phyloP scores from a whole-genome alignment of 2,888 invertebrate genomes.

The Desoria tigrina region DNA sequence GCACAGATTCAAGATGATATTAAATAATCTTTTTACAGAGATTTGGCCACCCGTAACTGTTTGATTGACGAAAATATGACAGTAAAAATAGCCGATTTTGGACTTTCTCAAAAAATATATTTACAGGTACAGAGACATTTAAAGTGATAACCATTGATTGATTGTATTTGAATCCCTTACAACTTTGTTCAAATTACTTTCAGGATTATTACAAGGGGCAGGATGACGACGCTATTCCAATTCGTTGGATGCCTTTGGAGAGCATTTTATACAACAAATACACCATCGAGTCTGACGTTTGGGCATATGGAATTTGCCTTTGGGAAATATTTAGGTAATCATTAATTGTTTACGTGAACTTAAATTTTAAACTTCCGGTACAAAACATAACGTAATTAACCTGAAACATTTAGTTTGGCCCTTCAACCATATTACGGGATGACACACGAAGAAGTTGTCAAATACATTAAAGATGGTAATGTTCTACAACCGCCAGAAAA shows the following conservation, averaged over 20 bases:
- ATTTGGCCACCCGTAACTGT: conserved; percentile 93
- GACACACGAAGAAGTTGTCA: conserved; percentile 90
- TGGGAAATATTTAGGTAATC: conserved; percentile 39
- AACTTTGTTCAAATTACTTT: not conserved
- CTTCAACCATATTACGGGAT: conserved; percentile 95
- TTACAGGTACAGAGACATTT: conserved; percentile 57
- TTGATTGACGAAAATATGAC: conserved; percentile 89
- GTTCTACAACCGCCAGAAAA: conserved; percentile 87
- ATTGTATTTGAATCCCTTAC: not conserved
- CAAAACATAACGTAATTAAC: too few relatives aligned
- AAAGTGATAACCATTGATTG: not conserved
- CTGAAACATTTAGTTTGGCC: conserved; percentile 65
- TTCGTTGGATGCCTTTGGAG: conserved; percentile 97
- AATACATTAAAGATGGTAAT: conserved; percentile 90
- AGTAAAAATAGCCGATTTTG: conserved; percentile 97
- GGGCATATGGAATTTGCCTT: conserved; percentile 94
- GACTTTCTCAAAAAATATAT: conserved; percentile 92
- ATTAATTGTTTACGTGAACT: too few relatives aligned
- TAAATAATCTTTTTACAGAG: conserved; percentile 56
- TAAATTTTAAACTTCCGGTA: too few relatives aligned
- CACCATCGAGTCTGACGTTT: conserved; percentile 92
- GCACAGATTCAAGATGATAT: not conserved
- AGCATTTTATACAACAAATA: conserved; percentile 95
- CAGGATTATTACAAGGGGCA: conserved; percentile 95
- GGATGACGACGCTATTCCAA: conserved; percentile 93